Percentiles rank a stretch among this genome's conserved stretches.
Conservation (phyloP, 1,140 invertebrate species). For the Papilio aristodemus region DNA sequence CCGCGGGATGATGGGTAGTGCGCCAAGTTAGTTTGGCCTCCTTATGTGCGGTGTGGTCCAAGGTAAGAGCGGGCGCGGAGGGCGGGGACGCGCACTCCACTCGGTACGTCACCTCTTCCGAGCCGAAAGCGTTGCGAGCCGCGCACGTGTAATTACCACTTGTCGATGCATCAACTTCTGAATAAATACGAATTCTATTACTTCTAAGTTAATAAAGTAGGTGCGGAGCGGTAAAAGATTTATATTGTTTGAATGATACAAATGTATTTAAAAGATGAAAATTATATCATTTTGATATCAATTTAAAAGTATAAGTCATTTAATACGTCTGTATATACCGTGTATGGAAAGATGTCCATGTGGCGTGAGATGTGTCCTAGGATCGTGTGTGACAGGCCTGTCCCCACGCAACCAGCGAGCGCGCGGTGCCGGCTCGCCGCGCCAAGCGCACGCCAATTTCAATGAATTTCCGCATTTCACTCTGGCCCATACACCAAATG, state of each 20-base stretch:
- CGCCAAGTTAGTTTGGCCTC: slow-evolving; percentile 63
- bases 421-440: slow-evolving; percentile 85
- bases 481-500: slow-evolving; percentile 85
- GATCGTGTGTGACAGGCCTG: slow-evolving; percentile 84
- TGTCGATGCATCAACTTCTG: slow-evolving; percentile 80
- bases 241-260: too few relatives aligned
- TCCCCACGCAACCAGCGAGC: slow-evolving; percentile 85
- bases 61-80: slow-evolving; percentile 81
- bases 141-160: slow-evolving; percentile 90
- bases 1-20: slow-evolving; percentile 61
- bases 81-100: slow-evolving; percentile 87
- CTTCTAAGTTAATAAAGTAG: too few relatives aligned
- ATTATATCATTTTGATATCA: too few relatives aligned
- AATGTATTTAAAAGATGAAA: too few relatives aligned
- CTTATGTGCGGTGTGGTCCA: slow-evolving; percentile 59
- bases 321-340: slow-evolving; percentile 62
- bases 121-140: slow-evolving; percentile 87
- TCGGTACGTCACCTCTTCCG: slow-evolving; percentile 87
- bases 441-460: slow-evolving; percentile 84
- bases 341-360: slow-evolving; percentile 86
- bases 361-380: slow-evolving; percentile 83
- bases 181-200: slow-evolving; percentile 20
- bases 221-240: too few relatives aligned
- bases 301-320: too few relatives aligned
- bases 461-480: slow-evolving; percentile 84